Evolutionary conservation across 2,113 vertebrate genomes (phyloP), one percentile per base, ranked within the genome.

Genomic region (Platysteira castanea): DNA sequence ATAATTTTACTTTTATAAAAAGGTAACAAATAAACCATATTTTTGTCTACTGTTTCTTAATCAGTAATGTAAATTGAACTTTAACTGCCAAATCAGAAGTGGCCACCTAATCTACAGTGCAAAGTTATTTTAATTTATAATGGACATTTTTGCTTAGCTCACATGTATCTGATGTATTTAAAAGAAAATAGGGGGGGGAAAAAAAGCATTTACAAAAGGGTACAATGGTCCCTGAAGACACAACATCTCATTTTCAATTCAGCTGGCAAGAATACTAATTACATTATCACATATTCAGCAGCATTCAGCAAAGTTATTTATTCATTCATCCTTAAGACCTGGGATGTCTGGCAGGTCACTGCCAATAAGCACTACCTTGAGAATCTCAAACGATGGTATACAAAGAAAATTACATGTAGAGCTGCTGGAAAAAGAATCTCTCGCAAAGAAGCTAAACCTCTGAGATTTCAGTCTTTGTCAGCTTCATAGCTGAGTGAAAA

Each of bases 241-340:
- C 73, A 96, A 90, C 95, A 96, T 96, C 96, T 97, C 94, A 97
- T 98, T 98, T 97, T 97, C 93, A 97, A 95, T 97, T 98, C 98
- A 84, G 81, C 84, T 97, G 97, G 94, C 97, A 97, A 93, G 96
- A 97, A 96, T 97, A 97, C 97, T 98, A 98, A 98, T 98, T 98
- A 83, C 77, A 96, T 98, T 97, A 98, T 97, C 97, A 97, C 97
- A 94, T 97, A 98, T 98, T 98, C 97, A 97, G 96, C 94, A 95
- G 44, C 90, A 93, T 98, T 98, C 97, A 97, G 93, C 91, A 94
- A 97, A 97, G 96, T 98, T 98, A 98, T 97, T 98, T 98, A 98
- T 97, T 98, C 94, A 97, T 97, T 98, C 95, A 96, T 97, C 90
- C 89, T 97, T 95, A 97, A 97, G 97, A 98, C 90, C 71, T 95